A percentile compares a stretch with the other conserved stretches of the same genome.
phyloP scores from a whole-genome alignment of 2,797 vertebrate species.

The Gouania willdenowi region DNA sequence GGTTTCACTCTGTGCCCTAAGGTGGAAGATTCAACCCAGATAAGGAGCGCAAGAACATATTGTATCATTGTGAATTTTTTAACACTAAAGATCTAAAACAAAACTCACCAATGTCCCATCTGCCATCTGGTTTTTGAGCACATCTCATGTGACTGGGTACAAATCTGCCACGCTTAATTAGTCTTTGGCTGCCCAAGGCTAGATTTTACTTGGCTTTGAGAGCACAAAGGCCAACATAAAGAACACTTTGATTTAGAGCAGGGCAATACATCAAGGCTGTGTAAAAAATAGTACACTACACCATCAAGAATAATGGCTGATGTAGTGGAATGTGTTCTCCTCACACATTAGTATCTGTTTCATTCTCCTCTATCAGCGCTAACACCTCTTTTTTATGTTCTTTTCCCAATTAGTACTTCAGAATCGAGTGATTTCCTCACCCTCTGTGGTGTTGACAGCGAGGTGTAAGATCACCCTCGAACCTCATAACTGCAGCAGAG shows the following conservation, averaged over 20 bases:
- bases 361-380: conserved; percentile 15
- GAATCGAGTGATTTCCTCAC: conserved; percentile 3
- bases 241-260: conserved; percentile 22
- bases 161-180: conserved; percentile 59
- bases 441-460: conserved; percentile 21
- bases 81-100: conserved; percentile 20
- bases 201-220: conserved; percentile 45
- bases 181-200: conserved; percentile 40
- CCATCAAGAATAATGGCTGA: conserved; percentile 14
- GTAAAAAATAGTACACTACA: no score
- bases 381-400: conserved; percentile 33
- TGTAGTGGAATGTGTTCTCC: conserved; percentile 21
- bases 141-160: conserved; percentile 43
- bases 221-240: conserved; percentile 12
- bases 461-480: conserved; percentile 42
- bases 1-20: conserved; percentile 36
- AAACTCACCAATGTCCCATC: conserved; percentile 31
- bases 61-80: conserved; percentile 23
- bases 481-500: conserved; percentile 5
- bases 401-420: not conserved
- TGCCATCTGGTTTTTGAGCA: conserved; percentile 49
- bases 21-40: conserved; percentile 59
- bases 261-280: conserved; percentile 24
- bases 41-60: conserved; percentile 41
- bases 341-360: conserved; percentile 15